Evolutionary conservation across 23 tunicate genomes (phyloP).

Genomic region (Trididemnum clinides): DNA sequence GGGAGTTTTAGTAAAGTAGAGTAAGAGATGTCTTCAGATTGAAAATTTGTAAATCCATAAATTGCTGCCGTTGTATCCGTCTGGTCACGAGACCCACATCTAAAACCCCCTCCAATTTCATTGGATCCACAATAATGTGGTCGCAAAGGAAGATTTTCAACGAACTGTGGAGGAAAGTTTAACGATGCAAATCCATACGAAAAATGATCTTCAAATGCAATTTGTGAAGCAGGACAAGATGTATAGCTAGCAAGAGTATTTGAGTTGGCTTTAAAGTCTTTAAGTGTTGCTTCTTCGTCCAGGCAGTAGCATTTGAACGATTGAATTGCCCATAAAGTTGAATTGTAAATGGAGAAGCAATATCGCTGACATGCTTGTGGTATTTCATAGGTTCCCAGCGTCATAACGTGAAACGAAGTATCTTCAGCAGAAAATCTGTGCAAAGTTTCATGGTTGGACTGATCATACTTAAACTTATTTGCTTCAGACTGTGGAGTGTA

Average conservation of each 20-base stretch:
- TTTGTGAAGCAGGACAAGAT: not conserved
- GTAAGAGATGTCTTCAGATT: not conserved
- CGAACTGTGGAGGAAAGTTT: not conserved
- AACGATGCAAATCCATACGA: not conserved
- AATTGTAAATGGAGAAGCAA: not conserved
- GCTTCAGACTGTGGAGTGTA: not conserved
- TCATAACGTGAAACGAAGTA: not conserved
- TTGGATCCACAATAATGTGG: slow-evolving; percentile 14
- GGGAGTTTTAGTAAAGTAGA: not conserved
- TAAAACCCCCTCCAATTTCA: slow-evolving; percentile 33
- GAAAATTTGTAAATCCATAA: not conserved
- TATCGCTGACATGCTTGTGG: not conserved
- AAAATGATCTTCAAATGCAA: not conserved
- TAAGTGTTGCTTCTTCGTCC: not conserved
- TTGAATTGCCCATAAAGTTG: not conserved
- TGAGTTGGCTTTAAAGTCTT: not conserved
- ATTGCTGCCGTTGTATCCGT: not conserved
- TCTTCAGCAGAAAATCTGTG: not conserved
- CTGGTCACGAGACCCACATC: slow-evolving; percentile 18
- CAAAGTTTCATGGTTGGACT: not conserved
- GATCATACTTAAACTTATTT: not conserved
- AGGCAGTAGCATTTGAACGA: slow-evolving; percentile 4
- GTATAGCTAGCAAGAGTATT: not conserved
- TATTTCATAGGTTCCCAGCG: slow-evolving; percentile 13
- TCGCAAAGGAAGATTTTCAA: not conserved